Conservation (phyloP, 2,888 invertebrate genomes). For the Erebia palarica region DNA sequence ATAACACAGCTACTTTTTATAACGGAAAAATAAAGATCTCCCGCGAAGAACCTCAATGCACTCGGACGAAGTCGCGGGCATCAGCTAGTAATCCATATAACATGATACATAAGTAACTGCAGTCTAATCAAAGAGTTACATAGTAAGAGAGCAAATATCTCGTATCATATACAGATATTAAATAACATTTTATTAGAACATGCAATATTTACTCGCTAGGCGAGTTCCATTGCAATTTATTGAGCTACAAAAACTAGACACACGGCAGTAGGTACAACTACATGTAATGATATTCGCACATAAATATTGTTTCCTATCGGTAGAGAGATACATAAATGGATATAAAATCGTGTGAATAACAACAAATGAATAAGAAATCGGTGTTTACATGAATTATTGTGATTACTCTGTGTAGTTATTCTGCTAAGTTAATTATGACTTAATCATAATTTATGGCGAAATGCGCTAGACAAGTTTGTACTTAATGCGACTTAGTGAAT, state of each 20-base stretch:
- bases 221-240: not conserved
- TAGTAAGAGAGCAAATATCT: not conserved
- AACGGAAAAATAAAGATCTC: no score
- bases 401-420: not conserved
- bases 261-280: not conserved
- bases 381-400: conserved; percentile 4
- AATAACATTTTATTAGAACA: not conserved
- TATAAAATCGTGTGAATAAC: conserved; percentile 17
- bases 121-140: not conserved
- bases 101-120: no score
- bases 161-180: not conserved
- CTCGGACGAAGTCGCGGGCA: no score
- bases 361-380: not conserved
- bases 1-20: no score
- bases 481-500: no score
- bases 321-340: not conserved
- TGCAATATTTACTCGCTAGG: not conserved
- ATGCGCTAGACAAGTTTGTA: no score
- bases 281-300: conserved; percentile 16
- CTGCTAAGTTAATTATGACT: not conserved
- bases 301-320: conserved; percentile 8
- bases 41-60: no score
- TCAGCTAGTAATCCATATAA: no score
- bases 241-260: not conserved
- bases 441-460: not conserved